Conservation (phyloP, 2,797 vertebrate species). For the Rhadinocentrus ornatus region DNA sequence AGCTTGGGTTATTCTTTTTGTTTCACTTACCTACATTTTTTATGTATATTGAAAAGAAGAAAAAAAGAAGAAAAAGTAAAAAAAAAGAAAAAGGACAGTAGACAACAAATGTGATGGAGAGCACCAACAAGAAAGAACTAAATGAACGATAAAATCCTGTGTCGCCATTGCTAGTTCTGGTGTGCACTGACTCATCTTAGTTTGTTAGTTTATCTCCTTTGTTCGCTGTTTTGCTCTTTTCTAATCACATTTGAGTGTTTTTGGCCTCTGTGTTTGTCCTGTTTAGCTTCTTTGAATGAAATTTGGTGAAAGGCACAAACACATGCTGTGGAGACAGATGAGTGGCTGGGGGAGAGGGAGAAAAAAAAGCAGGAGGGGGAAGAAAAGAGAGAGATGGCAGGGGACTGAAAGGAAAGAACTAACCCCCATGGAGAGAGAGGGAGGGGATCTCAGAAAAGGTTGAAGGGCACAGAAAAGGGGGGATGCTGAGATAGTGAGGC, state of each 20-base stretch:
- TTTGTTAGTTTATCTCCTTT: slow-evolving; percentile 60
- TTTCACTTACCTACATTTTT: slow-evolving; percentile 5
- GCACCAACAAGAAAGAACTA: not conserved
- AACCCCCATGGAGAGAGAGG: slow-evolving; percentile 71
- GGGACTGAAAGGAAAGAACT: slow-evolving; percentile 77
- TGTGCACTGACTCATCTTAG: slow-evolving; percentile 17
- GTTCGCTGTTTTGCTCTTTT: slow-evolving; percentile 44
- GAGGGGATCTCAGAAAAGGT: slow-evolving; percentile 70
- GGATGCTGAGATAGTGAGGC: slow-evolving; percentile 68
- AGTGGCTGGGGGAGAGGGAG: slow-evolving; percentile 65
- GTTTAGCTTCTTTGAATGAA: slow-evolving; percentile 69
- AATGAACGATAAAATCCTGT: not conserved
- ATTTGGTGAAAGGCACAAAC: slow-evolving; percentile 76
- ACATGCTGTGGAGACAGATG: slow-evolving; percentile 78
- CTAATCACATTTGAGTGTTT: slow-evolving; percentile 47
- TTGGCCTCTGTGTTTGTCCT: slow-evolving; percentile 51
- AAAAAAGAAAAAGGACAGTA: slow-evolving; percentile 13
- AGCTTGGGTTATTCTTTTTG: not conserved
- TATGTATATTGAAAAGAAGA: not conserved
- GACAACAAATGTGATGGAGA: not conserved
- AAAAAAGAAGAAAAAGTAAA: slow-evolving; percentile 4
- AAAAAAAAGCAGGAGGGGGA: slow-evolving; percentile 51
- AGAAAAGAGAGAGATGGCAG: slow-evolving; percentile 63
- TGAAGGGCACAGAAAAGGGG: slow-evolving; percentile 75
- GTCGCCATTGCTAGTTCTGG: slow-evolving; percentile 4